A percentile compares a stretch with the other conserved stretches of the same genome.
These are phyloP conservation scores for Jaculus jaculus DNA, from an alignment of 2,113 vertebrate genomes.

Conservation along the genomic window DNA sequence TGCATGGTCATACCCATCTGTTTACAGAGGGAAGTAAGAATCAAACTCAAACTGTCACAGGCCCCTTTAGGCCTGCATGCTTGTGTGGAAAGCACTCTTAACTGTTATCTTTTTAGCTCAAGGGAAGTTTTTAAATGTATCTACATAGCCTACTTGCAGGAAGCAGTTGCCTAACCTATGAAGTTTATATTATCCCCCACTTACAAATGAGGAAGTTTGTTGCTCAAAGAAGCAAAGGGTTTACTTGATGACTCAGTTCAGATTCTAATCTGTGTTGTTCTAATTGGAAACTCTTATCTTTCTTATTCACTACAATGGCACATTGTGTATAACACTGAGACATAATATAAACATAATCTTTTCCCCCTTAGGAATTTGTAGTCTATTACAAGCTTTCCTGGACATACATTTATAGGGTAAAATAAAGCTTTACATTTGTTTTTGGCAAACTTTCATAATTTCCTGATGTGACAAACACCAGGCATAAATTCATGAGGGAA, in stretches of 20 bases:
- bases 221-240: neutral
- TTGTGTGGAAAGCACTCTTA: no score
- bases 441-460: conserved; percentile 30
- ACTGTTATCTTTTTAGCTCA: no score
- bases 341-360: neutral
- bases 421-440: neutral
- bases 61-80: no score
- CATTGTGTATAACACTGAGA: neutral
- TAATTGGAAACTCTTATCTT: neutral
- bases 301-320: neutral
- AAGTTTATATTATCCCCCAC: neutral
- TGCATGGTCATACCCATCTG: no score
- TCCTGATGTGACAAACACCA: conserved; percentile 45
- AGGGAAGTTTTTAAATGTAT: neutral
- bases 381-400: neutral
- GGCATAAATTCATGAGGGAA: conserved; percentile 32
- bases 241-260: neutral
- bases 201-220: neutral
- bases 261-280: neutral
- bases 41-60: no score
- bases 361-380: neutral
- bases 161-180: neutral
- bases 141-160: neutral
- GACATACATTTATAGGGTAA: neutral
- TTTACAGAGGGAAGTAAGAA: no score